phyloP scores from a whole-genome alignment of 2,797 vertebrate species.

The Tapirus indicus region DNA sequence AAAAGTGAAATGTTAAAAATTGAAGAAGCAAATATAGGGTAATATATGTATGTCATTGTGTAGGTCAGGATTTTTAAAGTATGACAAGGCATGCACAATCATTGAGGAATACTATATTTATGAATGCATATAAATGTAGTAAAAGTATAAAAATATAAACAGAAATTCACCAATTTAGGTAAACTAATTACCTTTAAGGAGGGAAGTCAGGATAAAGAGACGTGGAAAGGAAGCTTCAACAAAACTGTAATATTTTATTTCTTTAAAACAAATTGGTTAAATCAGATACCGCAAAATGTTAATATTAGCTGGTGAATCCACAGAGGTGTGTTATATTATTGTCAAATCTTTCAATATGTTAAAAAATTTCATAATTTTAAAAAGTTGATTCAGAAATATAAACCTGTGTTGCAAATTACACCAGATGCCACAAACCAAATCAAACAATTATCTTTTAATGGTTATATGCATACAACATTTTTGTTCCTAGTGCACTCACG shows the following conservation, averaged over 20 bases:
- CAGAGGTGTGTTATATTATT: not conserved
- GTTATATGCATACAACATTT: not conserved
- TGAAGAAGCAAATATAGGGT: not conserved
- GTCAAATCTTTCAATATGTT: not conserved
- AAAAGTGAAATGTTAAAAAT: not conserved
- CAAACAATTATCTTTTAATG: constrained; percentile 38
- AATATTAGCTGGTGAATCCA: not conserved
- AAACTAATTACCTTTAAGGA: not conserved
- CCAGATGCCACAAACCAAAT: not conserved
- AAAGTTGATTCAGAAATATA: constrained; percentile 39
- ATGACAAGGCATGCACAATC: not conserved
- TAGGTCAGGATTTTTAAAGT: not conserved
- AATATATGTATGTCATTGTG: too few relatives aligned
- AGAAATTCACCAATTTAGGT: not conserved
- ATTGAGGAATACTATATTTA: not conserved
- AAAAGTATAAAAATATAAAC: not conserved
- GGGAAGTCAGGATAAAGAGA: not conserved
- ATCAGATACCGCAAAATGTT: not conserved
- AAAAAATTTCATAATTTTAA: not conserved
- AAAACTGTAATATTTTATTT: not conserved
- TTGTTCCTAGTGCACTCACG: not conserved
- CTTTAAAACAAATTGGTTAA: not conserved
- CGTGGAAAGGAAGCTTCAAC: not conserved
- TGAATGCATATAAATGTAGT: not conserved
- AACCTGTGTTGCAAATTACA: constrained; percentile 18